Conservation (phyloP, 2,888 invertebrate genomes). For the Archips crataeganus region DNA sequence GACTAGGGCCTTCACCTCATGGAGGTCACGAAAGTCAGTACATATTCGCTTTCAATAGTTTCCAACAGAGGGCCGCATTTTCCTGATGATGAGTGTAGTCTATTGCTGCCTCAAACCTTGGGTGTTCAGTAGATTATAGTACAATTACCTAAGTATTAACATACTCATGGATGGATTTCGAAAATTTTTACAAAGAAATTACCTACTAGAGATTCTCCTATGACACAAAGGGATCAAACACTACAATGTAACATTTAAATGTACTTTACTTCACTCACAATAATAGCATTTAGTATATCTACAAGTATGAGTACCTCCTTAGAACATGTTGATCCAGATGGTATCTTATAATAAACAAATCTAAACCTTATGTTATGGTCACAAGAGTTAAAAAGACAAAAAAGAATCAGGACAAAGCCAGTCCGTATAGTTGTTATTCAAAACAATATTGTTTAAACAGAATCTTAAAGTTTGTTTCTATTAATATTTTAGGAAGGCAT, state of each 20-base stretch:
- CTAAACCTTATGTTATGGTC: neutral
- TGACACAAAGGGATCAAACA: neutral
- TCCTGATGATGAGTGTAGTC: neutral
- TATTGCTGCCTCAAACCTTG: neutral
- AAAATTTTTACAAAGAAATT: neutral
- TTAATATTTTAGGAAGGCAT: neutral
- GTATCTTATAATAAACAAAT: neutral
- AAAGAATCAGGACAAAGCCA: neutral
- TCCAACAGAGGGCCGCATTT: too few relatives aligned
- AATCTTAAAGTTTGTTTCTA: neutral
- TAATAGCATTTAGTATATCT: neutral
- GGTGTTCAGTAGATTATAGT: neutral
- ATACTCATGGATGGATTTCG: constrained; percentile 16
- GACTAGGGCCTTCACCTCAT: too few relatives aligned
- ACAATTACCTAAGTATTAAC: neutral
- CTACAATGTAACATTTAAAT: neutral
- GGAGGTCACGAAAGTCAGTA: too few relatives aligned
- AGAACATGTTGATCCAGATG: neutral
- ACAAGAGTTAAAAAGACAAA: neutral
- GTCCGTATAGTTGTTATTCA: neutral
- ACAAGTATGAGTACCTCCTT: neutral
- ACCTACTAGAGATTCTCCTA: constrained; percentile 24
- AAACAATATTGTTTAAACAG: neutral
- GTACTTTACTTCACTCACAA: neutral
- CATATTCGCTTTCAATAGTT: too few relatives aligned